A percentile compares a stretch with the other conserved stretches of the same genome.
Conservation (phyloP, 2,797 vertebrate genomes). For the Anabacerthia variegaticeps region DNA sequence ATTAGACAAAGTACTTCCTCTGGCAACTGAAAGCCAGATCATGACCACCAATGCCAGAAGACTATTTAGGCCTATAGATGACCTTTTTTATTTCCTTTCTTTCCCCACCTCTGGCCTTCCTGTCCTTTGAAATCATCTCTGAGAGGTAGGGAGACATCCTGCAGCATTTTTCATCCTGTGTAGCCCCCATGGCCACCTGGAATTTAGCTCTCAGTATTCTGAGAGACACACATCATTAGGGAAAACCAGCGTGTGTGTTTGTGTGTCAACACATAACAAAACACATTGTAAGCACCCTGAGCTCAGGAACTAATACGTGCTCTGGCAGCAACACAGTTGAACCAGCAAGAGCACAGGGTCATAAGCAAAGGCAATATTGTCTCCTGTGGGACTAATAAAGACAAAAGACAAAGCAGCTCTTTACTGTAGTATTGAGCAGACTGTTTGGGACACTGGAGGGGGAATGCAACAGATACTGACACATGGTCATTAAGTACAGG, state of each 20-base stretch:
- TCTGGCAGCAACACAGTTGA: slow-evolving; percentile 47
- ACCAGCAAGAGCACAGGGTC: slow-evolving; percentile 43
- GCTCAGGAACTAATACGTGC: slow-evolving; percentile 57
- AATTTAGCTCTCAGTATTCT: not conserved
- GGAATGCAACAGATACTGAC: not conserved
- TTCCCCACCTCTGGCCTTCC: not conserved
- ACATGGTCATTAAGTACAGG: not conserved
- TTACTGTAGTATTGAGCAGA: not conserved
- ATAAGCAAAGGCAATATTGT: slow-evolving; percentile 51
- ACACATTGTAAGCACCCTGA: slow-evolving; percentile 46
- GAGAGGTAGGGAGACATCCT: not conserved
- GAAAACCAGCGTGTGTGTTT: not conserved
- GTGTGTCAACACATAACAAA: slow-evolving; percentile 63
- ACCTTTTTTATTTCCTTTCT: not conserved
- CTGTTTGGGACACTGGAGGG: not conserved
- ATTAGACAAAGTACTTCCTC: not conserved
- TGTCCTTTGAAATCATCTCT: not conserved
- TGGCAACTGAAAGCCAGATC: not conserved
- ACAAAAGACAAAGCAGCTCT: slow-evolving; percentile 49
- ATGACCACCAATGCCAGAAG: not conserved
- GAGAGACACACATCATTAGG: not conserved
- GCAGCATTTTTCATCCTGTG: not conserved
- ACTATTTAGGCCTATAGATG: not conserved
- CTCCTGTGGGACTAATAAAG: slow-evolving; percentile 55
- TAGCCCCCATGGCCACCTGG: not conserved